These are phyloP conservation scores for Oopsacas minuta DNA, from an alignment of 37 sponge, comb jelly and placozoan genomes.

Conservation along the genomic window DNA sequence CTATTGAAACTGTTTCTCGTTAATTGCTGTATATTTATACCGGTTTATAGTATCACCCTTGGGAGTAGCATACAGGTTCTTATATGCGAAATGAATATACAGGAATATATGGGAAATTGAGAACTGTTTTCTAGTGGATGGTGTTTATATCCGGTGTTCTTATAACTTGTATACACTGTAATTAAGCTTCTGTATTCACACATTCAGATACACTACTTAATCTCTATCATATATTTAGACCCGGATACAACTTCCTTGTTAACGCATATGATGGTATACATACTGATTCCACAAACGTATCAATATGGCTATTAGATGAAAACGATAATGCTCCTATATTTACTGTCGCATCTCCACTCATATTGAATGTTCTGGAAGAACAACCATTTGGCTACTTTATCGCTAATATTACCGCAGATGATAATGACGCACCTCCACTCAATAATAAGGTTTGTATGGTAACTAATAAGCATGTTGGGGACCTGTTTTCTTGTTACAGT, in stretches of 20 bases:
- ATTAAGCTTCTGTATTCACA: too few relatives aligned
- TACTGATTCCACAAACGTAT: slow-evolving; percentile 12
- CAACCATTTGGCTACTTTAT: not conserved
- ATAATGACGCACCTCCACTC: not conserved
- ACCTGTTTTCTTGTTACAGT: too few relatives aligned
- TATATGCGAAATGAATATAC: too few relatives aligned
- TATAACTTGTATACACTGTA: too few relatives aligned
- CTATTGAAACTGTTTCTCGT: too few relatives aligned
- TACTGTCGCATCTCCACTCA: not conserved
- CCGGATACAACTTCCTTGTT: not conserved
- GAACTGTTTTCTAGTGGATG: too few relatives aligned
- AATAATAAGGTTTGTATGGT: not conserved
- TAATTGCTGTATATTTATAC: too few relatives aligned
- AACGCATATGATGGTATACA: slow-evolving; percentile 2
- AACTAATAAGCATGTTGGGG: not conserved
- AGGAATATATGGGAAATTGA: too few relatives aligned
- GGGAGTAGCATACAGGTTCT: too few relatives aligned
- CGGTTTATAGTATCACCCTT: too few relatives aligned
- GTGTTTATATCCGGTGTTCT: too few relatives aligned
- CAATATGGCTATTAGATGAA: slow-evolving; percentile 5
- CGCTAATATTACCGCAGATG: not conserved
- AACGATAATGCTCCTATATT: slow-evolving; percentile 29
- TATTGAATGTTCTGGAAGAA: not conserved
- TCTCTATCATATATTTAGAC: not conserved
- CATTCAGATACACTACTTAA: too few relatives aligned